phyloP scores from a whole-genome alignment of 2,113 vertebrate genomes.

The Montifringilla adamsi region DNA sequence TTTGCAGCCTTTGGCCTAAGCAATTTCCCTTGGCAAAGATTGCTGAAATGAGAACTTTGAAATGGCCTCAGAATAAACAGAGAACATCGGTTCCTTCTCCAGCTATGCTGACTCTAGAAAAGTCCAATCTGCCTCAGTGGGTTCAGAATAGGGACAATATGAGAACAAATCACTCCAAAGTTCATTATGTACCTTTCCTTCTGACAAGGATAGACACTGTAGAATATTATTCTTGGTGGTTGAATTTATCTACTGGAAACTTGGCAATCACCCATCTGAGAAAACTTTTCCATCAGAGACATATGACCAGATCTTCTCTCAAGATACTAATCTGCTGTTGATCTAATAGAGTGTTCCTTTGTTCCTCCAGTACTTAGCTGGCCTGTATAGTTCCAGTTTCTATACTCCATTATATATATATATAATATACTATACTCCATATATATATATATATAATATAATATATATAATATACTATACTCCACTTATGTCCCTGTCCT shows the following conservation, averaged over 20 bases:
- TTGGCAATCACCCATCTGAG: background rate
- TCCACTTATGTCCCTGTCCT: background rate
- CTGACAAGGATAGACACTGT: background rate
- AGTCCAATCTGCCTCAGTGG: background rate
- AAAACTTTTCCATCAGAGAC: background rate
- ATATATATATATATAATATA: too few species aligned
- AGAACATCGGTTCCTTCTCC: background rate
- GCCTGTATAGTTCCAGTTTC: background rate
- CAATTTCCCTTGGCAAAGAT: background rate
- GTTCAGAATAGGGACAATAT: background rate
- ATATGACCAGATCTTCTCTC: background rate
- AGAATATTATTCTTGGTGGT: background rate
- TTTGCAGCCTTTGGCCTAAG: background rate
- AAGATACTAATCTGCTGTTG: background rate
- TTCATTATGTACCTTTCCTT: background rate
- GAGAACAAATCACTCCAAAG: background rate
- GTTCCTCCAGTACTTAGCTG: background rate
- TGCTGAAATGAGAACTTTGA: background rate
- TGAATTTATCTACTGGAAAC: background rate
- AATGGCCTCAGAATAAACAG: background rate
- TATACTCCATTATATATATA: background rate
- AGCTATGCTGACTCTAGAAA: background rate
- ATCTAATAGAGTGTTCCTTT: background rate
- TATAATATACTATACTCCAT: too few species aligned
- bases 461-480: too few species aligned